Percentiles rank a stretch among this genome's conserved stretches.
Conservation (phyloP, 2,113 vertebrate genomes). For the Dendrocopos noguchii region DNA sequence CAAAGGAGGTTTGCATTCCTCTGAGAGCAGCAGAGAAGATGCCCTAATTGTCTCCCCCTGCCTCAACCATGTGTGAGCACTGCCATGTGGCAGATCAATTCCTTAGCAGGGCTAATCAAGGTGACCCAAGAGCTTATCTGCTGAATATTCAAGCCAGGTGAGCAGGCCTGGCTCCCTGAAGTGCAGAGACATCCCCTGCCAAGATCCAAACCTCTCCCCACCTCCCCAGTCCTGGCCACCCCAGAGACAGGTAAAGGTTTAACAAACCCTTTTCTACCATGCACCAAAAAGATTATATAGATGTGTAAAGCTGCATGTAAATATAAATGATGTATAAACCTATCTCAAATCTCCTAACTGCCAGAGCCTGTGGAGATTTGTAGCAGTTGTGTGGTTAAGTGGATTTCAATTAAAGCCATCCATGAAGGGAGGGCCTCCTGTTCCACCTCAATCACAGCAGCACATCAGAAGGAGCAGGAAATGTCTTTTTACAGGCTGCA, state of each 20-base stretch:
- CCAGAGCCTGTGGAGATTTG: neutral
- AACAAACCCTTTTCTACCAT: neutral
- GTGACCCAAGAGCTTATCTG: neutral
- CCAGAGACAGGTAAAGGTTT: neutral
- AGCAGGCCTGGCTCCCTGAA: neutral
- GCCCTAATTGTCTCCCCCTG: neutral
- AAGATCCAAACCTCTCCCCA: neutral
- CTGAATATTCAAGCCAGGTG: neutral
- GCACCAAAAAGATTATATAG: neutral
- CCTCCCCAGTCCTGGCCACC: neutral
- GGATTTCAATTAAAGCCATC: conserved; percentile 18
- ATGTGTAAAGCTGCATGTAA: too few relatives aligned
- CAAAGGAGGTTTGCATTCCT: neutral
- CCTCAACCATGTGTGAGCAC: fast-evolving
- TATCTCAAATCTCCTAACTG: neutral
- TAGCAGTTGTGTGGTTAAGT: neutral
- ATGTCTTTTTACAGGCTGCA: neutral
- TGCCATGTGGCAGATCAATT: neutral
- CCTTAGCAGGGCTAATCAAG: neutral
- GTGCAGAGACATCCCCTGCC: neutral
- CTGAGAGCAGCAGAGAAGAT: neutral
- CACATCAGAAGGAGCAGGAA: neutral
- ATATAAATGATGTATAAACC: neutral
- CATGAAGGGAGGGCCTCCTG: neutral
- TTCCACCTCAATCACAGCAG: neutral